Evolutionary conservation across 2,797 vertebrate genomes (phyloP).

Genomic region (Ctenopoma multispine): DNA sequence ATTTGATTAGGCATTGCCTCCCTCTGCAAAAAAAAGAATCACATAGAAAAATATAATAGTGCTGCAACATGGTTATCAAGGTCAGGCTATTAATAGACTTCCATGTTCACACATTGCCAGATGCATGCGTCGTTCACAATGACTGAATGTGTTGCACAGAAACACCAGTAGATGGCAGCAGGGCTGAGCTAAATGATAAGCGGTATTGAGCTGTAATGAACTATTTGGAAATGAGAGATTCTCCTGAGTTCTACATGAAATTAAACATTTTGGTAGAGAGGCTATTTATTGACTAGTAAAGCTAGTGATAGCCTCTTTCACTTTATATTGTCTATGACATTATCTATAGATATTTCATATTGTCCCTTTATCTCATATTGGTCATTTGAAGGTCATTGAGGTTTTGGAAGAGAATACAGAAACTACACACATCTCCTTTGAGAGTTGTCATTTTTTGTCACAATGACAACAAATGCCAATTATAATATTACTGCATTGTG

Average conservation of each 20-base stretch:
- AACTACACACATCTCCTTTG: no score
- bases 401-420: conserved; percentile 2
- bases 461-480: background rate
- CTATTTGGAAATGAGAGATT: conserved; percentile 22
- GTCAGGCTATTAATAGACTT: conserved; percentile 66
- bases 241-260: conserved; percentile 3
- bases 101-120: conserved; percentile 25
- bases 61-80: conserved; percentile 46
- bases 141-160: conserved; percentile 31
- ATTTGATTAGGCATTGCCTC: conserved; percentile 77
- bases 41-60: conserved; percentile 35
- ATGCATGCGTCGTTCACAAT: conserved; percentile 6
- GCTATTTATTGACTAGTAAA: conserved; percentile 31
- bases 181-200: conserved; percentile 19
- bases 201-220: conserved; percentile 12
- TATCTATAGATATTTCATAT: background rate
- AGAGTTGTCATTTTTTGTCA: no score
- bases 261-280: conserved; percentile 10
- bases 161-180: conserved; percentile 69
- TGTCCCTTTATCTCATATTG: background rate
- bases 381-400: conserved; percentile 16
- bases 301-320: conserved; percentile 14
- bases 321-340: background rate
- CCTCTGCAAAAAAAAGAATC: conserved; percentile 67
- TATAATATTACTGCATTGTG: background rate